Evolutionary conservation across 2,888 invertebrate species (phyloP).

Genomic region (Tetragonisca angustula): DNA sequence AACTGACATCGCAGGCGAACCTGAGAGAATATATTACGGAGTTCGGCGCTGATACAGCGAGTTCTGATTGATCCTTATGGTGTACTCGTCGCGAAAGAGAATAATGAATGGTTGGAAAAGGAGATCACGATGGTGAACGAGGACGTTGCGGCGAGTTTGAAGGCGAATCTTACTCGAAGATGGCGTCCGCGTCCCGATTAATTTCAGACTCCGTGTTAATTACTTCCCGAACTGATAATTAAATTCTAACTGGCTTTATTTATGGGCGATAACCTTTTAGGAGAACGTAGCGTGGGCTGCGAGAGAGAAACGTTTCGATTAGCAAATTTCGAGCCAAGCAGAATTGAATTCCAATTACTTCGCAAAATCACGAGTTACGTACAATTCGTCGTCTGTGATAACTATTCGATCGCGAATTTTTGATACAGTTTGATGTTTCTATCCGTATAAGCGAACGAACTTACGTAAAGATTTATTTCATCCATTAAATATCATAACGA

Average conservation of each 20-base stretch:
- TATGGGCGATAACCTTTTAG: not conserved
- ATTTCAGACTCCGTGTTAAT: conserved; percentile 8
- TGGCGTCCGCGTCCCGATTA: not conserved
- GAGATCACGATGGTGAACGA: not conserved
- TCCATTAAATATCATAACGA: too few species aligned
- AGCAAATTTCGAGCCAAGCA: not conserved
- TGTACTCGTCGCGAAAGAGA: conserved; percentile 10
- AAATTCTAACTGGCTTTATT: not conserved
- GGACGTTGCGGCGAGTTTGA: not conserved
- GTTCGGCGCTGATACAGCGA: not conserved
- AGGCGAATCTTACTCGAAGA: not conserved
- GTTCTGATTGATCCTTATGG: conserved; percentile 20
- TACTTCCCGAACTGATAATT: not conserved
- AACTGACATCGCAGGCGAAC: conserved; percentile 2
- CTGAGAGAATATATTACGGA: conserved; percentile 11
- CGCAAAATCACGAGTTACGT: not conserved
- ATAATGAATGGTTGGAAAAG: conserved; percentile 24
- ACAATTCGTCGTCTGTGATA: too few species aligned
- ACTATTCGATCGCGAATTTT: too few species aligned
- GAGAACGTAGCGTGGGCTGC: not conserved
- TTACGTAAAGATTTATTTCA: too few species aligned
- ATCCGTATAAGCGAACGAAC: too few species aligned
- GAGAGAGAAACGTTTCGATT: not conserved
- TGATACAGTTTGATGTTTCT: too few species aligned
- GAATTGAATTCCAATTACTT: not conserved